Base-by-base conservation (phyloP, 2,797 vertebrate species). In the Poecilia picta region DNA sequence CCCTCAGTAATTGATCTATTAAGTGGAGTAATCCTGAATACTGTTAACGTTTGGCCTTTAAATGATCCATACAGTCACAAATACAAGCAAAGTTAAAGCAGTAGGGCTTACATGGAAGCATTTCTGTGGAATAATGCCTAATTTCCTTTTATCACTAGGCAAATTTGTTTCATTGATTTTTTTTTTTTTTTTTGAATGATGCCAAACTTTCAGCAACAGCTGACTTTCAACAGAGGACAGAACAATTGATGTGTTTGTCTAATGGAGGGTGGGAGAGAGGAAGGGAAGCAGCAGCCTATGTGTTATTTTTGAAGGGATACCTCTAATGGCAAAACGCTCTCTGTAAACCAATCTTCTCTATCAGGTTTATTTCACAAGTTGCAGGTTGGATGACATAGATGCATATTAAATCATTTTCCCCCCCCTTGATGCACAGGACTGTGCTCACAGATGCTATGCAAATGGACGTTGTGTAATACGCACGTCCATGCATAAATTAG, bases 401-500 rank as follows among this genome's bases (percentile, higher is more conserved):
- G 25, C 33, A 81, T 55, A 53, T 79, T 85, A 79, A 47, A 2
- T 5, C 1, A n/a, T 85, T 1, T 5, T 5, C 0, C 39, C 39
- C 0, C 39, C 5, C 39, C 39, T 46, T 81, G 81, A 83, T 75
- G 62, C 72, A 76, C 73, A 47, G 31, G 66, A 72, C 49, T 16
- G 57, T 62, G 73, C 62, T 87, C 85, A 75, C 81, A 91, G 88
- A 92, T 89, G 77, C 89, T 80, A 85, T 81, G 89, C 81, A 91
- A 87, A 87, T 83, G 45, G 73, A 66, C 74, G 83, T 66, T 87
- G 84, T 89, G 84, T 83, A 83, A 88, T 85, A 78, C 0, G 51
- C 85, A 85, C 76, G 81, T 81, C 10, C 70, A 43, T 77, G 87
- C 88, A 92, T 89, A 90, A 83, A 90, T 92, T 88, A 89, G 80